phyloP scores from a whole-genome alignment of 2,888 invertebrate species.

The Dasypolia templi region DNA sequence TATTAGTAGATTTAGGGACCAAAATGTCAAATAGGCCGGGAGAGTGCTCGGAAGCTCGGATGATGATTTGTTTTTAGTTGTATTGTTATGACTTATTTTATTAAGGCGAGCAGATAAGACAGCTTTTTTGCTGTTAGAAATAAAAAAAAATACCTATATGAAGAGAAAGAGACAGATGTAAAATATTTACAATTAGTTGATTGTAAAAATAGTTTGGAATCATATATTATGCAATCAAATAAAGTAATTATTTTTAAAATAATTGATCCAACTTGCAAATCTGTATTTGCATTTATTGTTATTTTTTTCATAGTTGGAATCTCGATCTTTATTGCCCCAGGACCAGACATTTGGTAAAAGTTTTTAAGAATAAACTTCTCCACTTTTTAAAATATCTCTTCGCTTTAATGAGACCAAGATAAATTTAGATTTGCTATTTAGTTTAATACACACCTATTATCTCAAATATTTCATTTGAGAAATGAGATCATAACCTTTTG shows the following conservation, averaged over 20 bases:
- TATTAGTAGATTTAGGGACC: too few species aligned
- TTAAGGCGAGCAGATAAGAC: constrained; percentile 43
- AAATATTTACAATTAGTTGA: too few species aligned
- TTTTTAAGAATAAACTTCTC: neutral
- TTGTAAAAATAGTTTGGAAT: too few species aligned
- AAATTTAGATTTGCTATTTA: constrained; percentile 30
- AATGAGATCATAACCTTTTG: constrained; percentile 34
- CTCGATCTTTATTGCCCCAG: too few species aligned
- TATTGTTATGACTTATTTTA: constrained; percentile 33
- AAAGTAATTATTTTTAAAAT: too few species aligned
- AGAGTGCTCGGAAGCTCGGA: constrained; percentile 1
- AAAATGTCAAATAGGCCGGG: neutral
- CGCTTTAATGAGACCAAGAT: constrained; percentile 56
- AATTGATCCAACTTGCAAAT: too few species aligned
- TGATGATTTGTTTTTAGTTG: constrained; percentile 2
- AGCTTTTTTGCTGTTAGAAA: neutral
- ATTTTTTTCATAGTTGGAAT: too few species aligned
- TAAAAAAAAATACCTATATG: neutral
- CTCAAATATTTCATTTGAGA: constrained; percentile 29
- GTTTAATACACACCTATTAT: constrained; percentile 12
- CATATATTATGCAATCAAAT: too few species aligned
- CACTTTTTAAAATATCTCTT: constrained; percentile 12
- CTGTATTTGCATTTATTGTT: too few species aligned
- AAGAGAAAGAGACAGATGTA: too few species aligned
- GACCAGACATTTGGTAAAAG: neutral